Percentiles rank a stretch among this genome's conserved stretches.
These are phyloP conservation scores for Agrilus biguttatus DNA, from an alignment of 2,888 invertebrate genomes.

Conservation along the genomic window DNA sequence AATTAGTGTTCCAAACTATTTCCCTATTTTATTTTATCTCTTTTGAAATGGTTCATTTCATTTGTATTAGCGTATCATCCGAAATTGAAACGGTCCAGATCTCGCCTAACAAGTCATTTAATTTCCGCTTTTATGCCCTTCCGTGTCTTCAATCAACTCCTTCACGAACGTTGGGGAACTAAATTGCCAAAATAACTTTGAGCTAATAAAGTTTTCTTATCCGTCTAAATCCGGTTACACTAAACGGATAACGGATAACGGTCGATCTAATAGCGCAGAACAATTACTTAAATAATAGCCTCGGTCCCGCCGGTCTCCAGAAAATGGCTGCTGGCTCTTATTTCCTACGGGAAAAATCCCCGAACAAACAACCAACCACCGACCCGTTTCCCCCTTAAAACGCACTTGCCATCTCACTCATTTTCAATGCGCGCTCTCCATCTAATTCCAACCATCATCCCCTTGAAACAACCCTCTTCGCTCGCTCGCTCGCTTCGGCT, in stretches of 20 bases:
- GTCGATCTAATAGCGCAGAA: slow-evolving; percentile 28
- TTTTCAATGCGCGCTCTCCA: slow-evolving; percentile 12
- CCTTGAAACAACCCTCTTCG: no score
- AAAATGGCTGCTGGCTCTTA: slow-evolving; percentile 31
- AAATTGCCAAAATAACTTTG: slow-evolving; percentile 12
- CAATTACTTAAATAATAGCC: slow-evolving; percentile 32
- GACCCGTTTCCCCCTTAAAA: no score
- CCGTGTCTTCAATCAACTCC: no score
- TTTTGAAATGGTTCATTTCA: no score
- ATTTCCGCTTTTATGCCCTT: no score
- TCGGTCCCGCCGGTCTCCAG: slow-evolving; percentile 16
- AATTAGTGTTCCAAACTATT: no score
- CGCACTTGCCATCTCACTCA: no score
- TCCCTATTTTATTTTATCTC: no score
- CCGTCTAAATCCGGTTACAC: slow-evolving; percentile 27
- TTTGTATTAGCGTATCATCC: no score
- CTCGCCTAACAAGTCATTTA: no score
- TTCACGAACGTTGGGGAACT: no score
- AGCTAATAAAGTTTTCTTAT: slow-evolving; percentile 20
- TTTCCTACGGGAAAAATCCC: slow-evolving; percentile 29
- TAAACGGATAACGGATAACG: slow-evolving; percentile 31
- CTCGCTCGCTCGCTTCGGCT: slow-evolving; percentile 7
- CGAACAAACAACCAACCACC: slow-evolving; percentile 21
- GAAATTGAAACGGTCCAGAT: no score
- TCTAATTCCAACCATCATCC: not conserved